Base-by-base conservation (phyloP, 1,140 invertebrate species). In the Drosophila dunni region DNA sequence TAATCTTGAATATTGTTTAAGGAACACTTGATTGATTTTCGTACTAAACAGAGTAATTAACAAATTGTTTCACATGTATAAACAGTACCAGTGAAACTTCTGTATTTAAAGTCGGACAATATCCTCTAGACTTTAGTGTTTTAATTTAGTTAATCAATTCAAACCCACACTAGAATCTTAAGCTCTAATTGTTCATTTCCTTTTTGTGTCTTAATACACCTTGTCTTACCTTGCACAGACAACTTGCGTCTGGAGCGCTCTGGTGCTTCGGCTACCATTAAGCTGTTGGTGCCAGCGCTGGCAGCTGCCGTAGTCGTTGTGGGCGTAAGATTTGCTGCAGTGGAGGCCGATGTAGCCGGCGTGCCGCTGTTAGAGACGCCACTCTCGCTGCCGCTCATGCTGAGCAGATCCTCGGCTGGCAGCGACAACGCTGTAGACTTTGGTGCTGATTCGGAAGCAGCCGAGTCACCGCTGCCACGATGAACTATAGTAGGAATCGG, bases 201-300 rank as follows among this genome's bases (percentile, higher is more conserved):
- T 20, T 20, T 2, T 20, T 20, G 17, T 20, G 17, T 1, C 17
- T 20, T 20, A 20, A 0, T 20, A 20, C 0, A 20, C 17, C 2
- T 20, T 20, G 1, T 20, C 75, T 76, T 51, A 92, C 91, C 91
- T 78, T 92, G 91, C 10, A 92, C 91, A 9, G 91, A 92, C 24
- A 92, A 54, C 54, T 92, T 92, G 10, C 91, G 71, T 5, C 83
- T 66, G 3, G 72, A 82, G 69, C 75, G 57, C n/a, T 91, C 85
- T 0, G 91, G 90, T 6, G 77, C 82, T 11, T 91, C 90, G 40
- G 78, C 51, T 4, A 91, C 78, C 2, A 63, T 75, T 24, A 92
- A 51, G 48, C 74, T 91, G 64, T 91, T 91, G 36, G 58, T 45
- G 38, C 46, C 80, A 7, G 72, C 44, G 8, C 33, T 45, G 17